Percentiles rank a stretch among this genome's conserved stretches.
phyloP scores from a whole-genome alignment of 2,888 invertebrate genomes.

The Itoplectis maculator region DNA sequence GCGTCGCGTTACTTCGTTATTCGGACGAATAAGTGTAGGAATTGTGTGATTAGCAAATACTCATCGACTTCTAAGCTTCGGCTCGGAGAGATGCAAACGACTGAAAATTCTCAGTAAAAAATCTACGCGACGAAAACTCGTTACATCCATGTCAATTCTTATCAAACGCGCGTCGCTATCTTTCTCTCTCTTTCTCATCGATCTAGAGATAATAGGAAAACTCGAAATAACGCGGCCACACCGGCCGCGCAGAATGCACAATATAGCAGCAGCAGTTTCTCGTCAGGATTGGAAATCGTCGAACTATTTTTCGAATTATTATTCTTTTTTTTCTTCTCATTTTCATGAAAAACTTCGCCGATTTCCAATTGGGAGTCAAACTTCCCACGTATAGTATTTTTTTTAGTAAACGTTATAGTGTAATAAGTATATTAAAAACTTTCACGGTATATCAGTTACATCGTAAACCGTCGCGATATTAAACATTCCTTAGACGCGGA shows the following conservation, averaged over 20 bases:
- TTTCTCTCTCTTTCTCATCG: not conserved
- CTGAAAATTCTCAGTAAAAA: slow-evolving; percentile 70
- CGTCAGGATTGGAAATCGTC: not conserved
- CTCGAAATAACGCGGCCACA: slow-evolving; percentile 68
- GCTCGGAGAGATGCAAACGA: slow-evolving; percentile 62
- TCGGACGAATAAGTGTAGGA: slow-evolving; percentile 56
- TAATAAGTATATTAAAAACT: slow-evolving; percentile 71
- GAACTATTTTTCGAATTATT: not conserved
- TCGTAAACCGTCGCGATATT: slow-evolving; percentile 62
- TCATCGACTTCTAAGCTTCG: slow-evolving; percentile 55
- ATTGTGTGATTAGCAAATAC: slow-evolving; percentile 43
- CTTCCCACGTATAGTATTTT: slow-evolving; percentile 64
- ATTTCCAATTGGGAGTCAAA: slow-evolving; percentile 65
- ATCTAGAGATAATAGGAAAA: slow-evolving; percentile 72
- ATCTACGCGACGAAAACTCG: slow-evolving; percentile 71
- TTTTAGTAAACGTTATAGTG: slow-evolving; percentile 57
- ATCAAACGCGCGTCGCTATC: slow-evolving; percentile 72
- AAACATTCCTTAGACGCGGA: slow-evolving; percentile 41
- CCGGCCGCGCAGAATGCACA: slow-evolving; percentile 67
- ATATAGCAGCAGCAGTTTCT: slow-evolving; percentile 63
- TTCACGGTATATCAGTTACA: slow-evolving; percentile 68
- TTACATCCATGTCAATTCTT: slow-evolving; percentile 54
- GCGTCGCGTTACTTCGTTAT: not conserved
- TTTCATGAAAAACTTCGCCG: slow-evolving; percentile 31
- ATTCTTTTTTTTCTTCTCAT: slow-evolving; percentile 6